These are phyloP conservation scores for Hippopotamyrus pictus DNA, from an alignment of 2,797 vertebrate genomes.

Conservation along the genomic window DNA sequence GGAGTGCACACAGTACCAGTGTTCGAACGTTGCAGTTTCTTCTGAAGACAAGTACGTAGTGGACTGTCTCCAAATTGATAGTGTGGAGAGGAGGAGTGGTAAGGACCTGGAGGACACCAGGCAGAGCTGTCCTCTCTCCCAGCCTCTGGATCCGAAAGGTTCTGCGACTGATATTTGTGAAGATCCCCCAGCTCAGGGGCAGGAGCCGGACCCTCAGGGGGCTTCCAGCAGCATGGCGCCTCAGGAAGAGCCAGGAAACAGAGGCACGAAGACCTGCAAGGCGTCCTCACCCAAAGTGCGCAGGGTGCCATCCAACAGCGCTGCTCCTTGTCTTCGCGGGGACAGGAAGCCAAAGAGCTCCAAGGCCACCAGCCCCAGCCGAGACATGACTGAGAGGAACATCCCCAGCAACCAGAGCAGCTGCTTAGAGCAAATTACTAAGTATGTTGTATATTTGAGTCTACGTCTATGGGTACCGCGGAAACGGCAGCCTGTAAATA, in stretches of 20 bases:
- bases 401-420: conserved; percentile 45
- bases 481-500: background rate
- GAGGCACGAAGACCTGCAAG: conserved; percentile 49
- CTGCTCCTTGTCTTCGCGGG: conserved; percentile 48
- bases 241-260: conserved; percentile 64
- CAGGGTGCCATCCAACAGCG: conserved; percentile 47
- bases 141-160: conserved; percentile 41
- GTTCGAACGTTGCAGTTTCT: conserved; percentile 47
- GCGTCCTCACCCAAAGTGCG: conserved; percentile 59
- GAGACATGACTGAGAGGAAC: conserved; percentile 49
- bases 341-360: conserved; percentile 64
- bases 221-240: conserved; percentile 53
- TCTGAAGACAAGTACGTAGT: conserved; percentile 55
- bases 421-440: conserved; percentile 60
- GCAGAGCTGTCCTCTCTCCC: conserved; percentile 43
- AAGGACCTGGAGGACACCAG: conserved; percentile 47
- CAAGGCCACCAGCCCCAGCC: conserved; percentile 59
- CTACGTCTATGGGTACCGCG: background rate
- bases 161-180: conserved; percentile 49
- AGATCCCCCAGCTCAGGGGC: conserved; percentile 28
- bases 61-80: conserved; percentile 67
- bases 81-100: conserved; percentile 51
- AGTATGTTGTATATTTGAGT: conserved; percentile 40
- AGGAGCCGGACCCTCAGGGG: conserved; percentile 38
- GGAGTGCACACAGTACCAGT: conserved; percentile 64